Evolutionary conservation across 2,888 invertebrate genomes (phyloP), one percentile per base, ranked within the genome.

Genomic region (Byasa hedistus): DNA sequence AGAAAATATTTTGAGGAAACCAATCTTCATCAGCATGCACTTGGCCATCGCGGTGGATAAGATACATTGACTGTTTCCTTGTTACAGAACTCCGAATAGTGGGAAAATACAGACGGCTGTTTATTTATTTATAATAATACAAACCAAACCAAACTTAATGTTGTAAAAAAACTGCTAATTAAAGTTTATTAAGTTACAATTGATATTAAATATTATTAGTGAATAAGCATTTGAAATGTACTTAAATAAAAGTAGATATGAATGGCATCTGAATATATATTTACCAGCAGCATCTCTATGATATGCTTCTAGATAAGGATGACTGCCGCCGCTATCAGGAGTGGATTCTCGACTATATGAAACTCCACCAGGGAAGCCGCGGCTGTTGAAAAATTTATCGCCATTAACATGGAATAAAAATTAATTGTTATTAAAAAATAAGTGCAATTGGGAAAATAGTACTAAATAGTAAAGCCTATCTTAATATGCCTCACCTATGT

Each of bases 321-420:
- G 97, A 65, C 96, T 96, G 69, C 96, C 96, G 61, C 96, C 96
- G 79, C 96, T 96, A 85, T 97, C 97, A 4, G 97, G 97, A 62
- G 97, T 97, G 70, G 97, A 97, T 89, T 97, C 97, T 77, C 97
- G 94, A 88, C 96, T 97, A 85, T 97, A 97, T 27, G 93, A 92
- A 7, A 94, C 93, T 27, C 94, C 94, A 66, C 95, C 93, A 75
- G 95, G 93, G 87, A 94, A 86, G 78, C 93, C 85, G 85, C 93
- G 86, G 91, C 94, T 85, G 91, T 86, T 71, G 73, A 76, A 74
- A 74, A 79, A 70, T 59, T 72, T n/a, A 61, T 39, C 39, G 8
- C 4, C 22, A 22, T 54, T 54, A 54, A n/a, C 22, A 54, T 54
- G 12, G 10, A 23, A 54, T 22, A 22, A 54, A 10, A 54, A 15